These are phyloP conservation scores for Zaprionus capensis DNA, from an alignment of 1,140 invertebrate species.

Conservation along the genomic window DNA sequence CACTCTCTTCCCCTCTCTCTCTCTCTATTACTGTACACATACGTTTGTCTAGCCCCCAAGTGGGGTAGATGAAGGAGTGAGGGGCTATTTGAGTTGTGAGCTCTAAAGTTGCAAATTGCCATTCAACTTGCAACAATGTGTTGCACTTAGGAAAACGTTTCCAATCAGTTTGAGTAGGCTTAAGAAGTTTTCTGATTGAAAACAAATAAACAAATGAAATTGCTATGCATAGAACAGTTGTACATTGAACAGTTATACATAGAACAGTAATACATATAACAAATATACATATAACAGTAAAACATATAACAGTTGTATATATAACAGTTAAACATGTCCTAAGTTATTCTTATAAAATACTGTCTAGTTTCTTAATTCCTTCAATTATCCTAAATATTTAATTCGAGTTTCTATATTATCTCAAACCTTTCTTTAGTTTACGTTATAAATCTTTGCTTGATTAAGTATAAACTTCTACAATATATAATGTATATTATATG, in stretches of 20 bases:
- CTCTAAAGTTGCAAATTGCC: conserved; percentile 2
- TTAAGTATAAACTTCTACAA: no score
- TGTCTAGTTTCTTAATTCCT: no score
- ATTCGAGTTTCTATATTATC: no score
- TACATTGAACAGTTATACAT: no score
- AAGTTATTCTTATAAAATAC: no score
- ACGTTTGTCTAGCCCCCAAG: conserved; percentile 6
- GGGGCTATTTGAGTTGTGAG: neutral
- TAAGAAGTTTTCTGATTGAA: neutral
- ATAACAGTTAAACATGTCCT: no score
- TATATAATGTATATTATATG: no score
- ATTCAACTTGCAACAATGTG: conserved; percentile 21
- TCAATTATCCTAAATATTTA: no score
- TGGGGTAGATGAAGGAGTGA: neutral
- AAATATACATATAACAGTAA: no score
- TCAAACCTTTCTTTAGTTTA: no score
- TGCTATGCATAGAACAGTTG: neutral
- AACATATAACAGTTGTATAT: neutral
- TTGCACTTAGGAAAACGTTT: neutral
- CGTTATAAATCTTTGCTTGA: no score
- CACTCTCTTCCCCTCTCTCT: neutral
- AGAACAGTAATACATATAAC: no score
- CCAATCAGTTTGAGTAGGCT: neutral
- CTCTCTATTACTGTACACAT: conserved; percentile 9
- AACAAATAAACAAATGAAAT: neutral